Conservation (phyloP, 2,797 vertebrate genomes). For the Microchirus variegatus region DNA sequence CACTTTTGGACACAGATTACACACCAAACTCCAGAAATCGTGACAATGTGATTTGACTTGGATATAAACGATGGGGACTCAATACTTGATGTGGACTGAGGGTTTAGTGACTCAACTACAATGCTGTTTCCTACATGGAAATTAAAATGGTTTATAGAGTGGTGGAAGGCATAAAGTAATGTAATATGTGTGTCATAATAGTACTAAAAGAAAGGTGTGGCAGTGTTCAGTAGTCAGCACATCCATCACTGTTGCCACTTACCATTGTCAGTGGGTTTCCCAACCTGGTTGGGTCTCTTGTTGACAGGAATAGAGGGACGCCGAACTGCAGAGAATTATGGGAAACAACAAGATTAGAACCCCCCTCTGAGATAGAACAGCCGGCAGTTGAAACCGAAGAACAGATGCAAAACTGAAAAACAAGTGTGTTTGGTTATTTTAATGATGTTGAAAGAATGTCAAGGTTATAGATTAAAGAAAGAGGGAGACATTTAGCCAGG, state of each 20-base stretch:
- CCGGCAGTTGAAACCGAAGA: slow-evolving; percentile 26
- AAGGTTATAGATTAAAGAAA: slow-evolving; percentile 25
- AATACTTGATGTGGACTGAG: too few species aligned
- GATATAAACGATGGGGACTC: too few species aligned
- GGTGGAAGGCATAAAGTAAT: too few species aligned
- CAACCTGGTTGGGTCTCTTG: slow-evolving; percentile 75
- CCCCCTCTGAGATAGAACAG: slow-evolving; percentile 29
- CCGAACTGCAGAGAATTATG: slow-evolving; percentile 51
- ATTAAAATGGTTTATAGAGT: too few species aligned
- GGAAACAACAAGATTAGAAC: slow-evolving; percentile 61
- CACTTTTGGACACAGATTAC: too few species aligned
- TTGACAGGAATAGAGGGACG: slow-evolving; percentile 49
- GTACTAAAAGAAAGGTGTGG: too few species aligned
- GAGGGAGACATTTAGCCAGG: slow-evolving; percentile 14
- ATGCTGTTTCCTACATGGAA: too few species aligned
- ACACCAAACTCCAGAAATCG: too few species aligned
- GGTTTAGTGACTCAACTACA: too few species aligned
- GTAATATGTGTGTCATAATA: too few species aligned
- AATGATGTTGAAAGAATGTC: slow-evolving; percentile 26
- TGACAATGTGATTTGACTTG: too few species aligned
- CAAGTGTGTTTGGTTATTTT: slow-evolving; percentile 43
- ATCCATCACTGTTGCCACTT: slow-evolving; percentile 49
- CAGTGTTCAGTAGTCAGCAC: slow-evolving; percentile 24
- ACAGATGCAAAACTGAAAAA: slow-evolving; percentile 57
- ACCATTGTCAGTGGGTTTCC: slow-evolving; percentile 73